Conservation (phyloP, 2,113 vertebrate species). For the Oncorhynchus masou region DNA sequence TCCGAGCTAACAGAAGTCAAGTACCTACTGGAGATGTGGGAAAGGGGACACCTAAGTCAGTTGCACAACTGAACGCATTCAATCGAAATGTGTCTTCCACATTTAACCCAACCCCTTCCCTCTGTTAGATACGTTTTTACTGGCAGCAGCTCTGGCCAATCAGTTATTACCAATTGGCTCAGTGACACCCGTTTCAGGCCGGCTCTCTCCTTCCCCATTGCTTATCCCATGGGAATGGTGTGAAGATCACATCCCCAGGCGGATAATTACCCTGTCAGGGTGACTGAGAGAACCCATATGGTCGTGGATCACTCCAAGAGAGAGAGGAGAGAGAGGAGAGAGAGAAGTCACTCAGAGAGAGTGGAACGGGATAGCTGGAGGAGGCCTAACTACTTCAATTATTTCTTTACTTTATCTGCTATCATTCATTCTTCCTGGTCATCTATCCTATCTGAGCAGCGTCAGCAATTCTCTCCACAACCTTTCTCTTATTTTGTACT, state of each 20-base stretch:
- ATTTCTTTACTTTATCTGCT: neutral
- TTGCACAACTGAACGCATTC: no score
- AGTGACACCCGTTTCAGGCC: neutral
- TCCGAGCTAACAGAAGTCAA: no score
- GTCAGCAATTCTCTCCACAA: neutral
- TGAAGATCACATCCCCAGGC: neutral
- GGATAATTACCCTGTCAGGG: constrained; percentile 17
- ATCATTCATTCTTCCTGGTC: neutral
- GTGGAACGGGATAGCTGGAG: neutral
- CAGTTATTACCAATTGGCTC: constrained; percentile 1
- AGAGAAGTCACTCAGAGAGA: neutral
- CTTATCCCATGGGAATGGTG: neutral
- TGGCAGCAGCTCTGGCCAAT: neutral
- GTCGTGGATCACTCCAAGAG: neutral
- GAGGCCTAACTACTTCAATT: neutral
- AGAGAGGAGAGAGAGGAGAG: neutral
- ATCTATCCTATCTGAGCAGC: neutral
- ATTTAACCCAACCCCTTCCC: no score
- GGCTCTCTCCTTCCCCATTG: neutral
- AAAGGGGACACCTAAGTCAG: no score
- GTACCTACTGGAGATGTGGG: no score
- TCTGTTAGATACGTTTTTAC: neutral
- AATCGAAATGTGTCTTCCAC: no score
- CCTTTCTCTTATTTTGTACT: neutral
- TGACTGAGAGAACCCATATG: constrained; percentile 6